Evolutionary conservation across 2,888 invertebrate species (phyloP), one percentile per base, ranked within the genome.

Genomic region (Caenorhabditis sinica): DNA sequence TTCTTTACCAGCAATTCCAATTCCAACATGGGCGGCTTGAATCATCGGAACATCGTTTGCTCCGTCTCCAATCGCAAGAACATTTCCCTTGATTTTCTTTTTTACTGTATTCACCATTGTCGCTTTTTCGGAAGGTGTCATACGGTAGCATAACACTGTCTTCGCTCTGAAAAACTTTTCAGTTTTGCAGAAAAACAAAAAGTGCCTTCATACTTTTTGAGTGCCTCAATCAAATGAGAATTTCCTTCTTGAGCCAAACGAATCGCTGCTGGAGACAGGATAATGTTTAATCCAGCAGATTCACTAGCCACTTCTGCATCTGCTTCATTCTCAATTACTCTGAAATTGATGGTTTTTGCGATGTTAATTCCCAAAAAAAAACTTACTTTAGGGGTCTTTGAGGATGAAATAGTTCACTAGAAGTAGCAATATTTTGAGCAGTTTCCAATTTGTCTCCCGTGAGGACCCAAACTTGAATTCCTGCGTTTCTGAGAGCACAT

Each of bases 361-460:
- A 63, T 36, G 43, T 58, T 8, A 93, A 91, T 79, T 40, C 13
- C 94, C 36, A 9, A 6, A 51, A 45, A 25, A 40, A 36, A 45
- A n/a, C 73, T 20, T 36, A 73, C 76, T 65, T 76, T 23, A 84
- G 33, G 13, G 63, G 72, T 36, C 72, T 94, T 15, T 94, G 93
- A 0, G 93, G 89, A 86, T 94, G 93, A 88, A 95, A 95, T 89
- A 96, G 96, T 0, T 96, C 95, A 3, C 97, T 96, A 0, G 97
- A 96, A 93, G 97, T 97, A 0, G 97, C 97, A 86, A 98, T 96
- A 93, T 97, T 97, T 91, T 97, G 95, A 73, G 97, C 97, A 0
- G 98, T 98, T 94, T 98, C 98, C 63, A 96, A 96, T 93, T 98
- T 98, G 94, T 98, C 98, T 49, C 95, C 98, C 0, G 97, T 98